Percentiles rank a stretch among this genome's conserved stretches.
Evolutionary conservation across 1,140 invertebrate genomes (phyloP).

Genomic region (Coelopa frigida): DNA sequence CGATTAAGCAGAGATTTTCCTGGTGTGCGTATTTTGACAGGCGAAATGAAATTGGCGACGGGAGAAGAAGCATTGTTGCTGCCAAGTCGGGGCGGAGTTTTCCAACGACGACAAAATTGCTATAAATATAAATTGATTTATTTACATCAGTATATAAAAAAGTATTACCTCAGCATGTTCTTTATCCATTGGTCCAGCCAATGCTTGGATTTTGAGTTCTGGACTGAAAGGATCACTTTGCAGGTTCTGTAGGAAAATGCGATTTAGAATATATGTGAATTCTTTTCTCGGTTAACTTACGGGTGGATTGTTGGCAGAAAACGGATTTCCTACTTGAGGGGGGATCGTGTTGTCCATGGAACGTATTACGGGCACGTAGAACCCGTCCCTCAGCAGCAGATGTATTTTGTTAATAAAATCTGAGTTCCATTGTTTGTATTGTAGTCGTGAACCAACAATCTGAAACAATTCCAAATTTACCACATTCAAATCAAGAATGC

Average conservation of each 20-base stretch:
- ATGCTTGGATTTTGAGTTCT: conserved; percentile 65
- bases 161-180: conserved; percentile 50
- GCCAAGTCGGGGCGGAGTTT: conserved; percentile 60
- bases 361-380: conserved; percentile 77
- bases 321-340: conserved; percentile 66
- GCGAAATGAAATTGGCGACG: conserved; percentile 21
- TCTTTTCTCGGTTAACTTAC: conserved; percentile 44
- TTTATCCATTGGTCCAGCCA: conserved; percentile 78
- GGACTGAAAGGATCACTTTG: conserved; percentile 59
- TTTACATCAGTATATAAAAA: background rate
- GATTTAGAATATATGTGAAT: background rate
- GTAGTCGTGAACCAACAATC: conserved; percentile 60
- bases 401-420: conserved; percentile 53
- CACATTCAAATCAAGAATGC: background rate
- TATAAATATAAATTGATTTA: conserved; percentile 20
- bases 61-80: conserved; percentile 25
- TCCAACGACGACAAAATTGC: conserved; percentile 69
- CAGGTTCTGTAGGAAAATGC: conserved; percentile 48
- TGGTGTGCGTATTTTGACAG: conserved; percentile 19
- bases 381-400: conserved; percentile 59
- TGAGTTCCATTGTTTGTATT: conserved; percentile 39
- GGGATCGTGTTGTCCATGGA: conserved; percentile 63
- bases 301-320: conserved; percentile 58
- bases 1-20: conserved; percentile 5
- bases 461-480: conserved; percentile 24